phyloP scores from a whole-genome alignment of 2,888 invertebrate species.

The Hemicrepidius hirtus region DNA sequence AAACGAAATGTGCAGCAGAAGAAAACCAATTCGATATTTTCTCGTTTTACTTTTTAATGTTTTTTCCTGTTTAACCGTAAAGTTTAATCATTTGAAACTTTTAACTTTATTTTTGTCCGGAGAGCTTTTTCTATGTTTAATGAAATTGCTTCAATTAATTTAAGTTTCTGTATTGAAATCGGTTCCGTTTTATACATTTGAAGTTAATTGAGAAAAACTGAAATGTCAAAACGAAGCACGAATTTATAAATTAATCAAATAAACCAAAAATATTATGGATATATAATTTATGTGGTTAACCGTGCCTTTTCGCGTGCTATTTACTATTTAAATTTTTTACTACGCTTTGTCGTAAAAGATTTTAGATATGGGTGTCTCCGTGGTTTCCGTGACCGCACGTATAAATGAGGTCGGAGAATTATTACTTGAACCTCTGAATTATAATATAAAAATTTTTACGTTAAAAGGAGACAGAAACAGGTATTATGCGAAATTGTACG shows the following conservation, averaged over 20 bases:
- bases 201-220: too few relatives aligned
- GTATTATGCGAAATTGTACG: conserved; percentile 41
- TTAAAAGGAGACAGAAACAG: conserved; percentile 27
- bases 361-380: conserved; percentile 44
- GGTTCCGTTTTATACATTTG: too few relatives aligned
- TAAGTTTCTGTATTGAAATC: background rate
- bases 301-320: conserved; percentile 41
- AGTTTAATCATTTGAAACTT: conserved; percentile 15
- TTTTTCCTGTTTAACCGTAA: conserved; percentile 6
- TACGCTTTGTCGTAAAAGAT: conserved; percentile 43
- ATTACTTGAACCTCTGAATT: conserved; percentile 42
- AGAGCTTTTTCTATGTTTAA: background rate
- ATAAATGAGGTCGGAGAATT: conserved; percentile 48
- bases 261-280: background rate
- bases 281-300: background rate
- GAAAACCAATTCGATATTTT: conserved; percentile 11
- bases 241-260: background rate
- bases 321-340: conserved; percentile 43
- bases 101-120: background rate
- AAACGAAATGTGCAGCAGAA: conserved; percentile 11
- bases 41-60: conserved; percentile 8
- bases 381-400: conserved; percentile 42
- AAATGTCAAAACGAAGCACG: background rate
- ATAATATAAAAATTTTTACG: conserved; percentile 45
- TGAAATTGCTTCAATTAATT: conserved; percentile 4